Base-by-base conservation (phyloP, 2,797 vertebrate species). In the Gobio occitaniae region DNA sequence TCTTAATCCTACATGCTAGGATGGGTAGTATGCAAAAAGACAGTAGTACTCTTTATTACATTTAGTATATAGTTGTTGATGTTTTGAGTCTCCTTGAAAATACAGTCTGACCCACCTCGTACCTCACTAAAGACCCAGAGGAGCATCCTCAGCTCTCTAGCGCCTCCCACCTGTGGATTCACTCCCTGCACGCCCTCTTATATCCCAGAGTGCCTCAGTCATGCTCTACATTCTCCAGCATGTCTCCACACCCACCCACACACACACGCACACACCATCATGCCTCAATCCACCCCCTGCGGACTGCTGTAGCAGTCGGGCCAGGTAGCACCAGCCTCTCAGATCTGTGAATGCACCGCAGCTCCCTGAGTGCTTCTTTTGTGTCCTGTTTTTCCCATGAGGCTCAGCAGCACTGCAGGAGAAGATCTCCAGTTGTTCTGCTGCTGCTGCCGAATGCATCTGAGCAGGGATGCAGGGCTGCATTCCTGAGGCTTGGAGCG, bases 321-420 rank as follows among this genome's bases (percentile, higher is more conserved):
- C 59, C 85, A 78, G 83, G 61, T 85, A 89, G 84, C 76, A 76
- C 29, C 13, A 36, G 66, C 50, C 92, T 92, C 90, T 90, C 76
- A 74, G 89, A 91, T 59, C 88, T 94, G 93, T 92, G 93, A 95
- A 95, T 92, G 91, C 91, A 84, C 77, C 81, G 66, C 2, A 50
- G 83, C 88, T 81, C 88, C 78, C 61, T 36, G 86, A 89, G 87
- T 86, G 88, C 83, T 68, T 80, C 84, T 90, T 80, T 92, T 92
- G 87, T 92, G 76, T 87, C 83, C 50, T 88, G 85, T 78, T 89
- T 89, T 85, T 78, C 84, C 80, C 92, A 93, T 78, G 88, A 86
- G 76, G 81, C 93, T 90, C 61, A 86, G 88, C 90, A 87, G 89
- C 90, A 81, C 88, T 90, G 83, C 47, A 50, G 86, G 88, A 89